A percentile compares a stretch with the other conserved stretches of the same genome.
Conservation (phyloP, 2,113 vertebrate genomes). For the Anas platyrhynchos region DNA sequence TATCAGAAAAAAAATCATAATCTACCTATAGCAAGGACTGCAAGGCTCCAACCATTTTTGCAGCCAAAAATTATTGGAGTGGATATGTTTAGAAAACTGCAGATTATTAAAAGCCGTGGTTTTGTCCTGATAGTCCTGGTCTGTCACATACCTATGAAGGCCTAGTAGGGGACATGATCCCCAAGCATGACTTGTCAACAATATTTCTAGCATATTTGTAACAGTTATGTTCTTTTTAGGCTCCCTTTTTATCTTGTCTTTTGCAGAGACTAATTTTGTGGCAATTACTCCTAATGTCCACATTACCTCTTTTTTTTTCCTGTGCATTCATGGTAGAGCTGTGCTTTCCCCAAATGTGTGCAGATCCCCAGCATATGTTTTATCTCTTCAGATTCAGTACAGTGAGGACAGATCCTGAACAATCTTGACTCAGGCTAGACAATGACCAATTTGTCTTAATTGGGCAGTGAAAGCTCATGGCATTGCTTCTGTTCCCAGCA, state of each 20-base stretch:
- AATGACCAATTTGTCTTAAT: slow-evolving; percentile 23
- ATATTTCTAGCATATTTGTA: not conserved
- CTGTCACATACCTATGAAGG: not conserved
- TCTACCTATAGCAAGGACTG: not conserved
- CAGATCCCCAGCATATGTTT: not conserved
- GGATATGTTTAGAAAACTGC: not conserved
- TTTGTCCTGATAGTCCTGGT: not conserved
- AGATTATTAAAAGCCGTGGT: not conserved
- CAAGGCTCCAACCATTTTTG: not conserved
- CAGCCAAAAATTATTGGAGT: not conserved
- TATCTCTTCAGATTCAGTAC: not conserved
- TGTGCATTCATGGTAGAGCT: not conserved
- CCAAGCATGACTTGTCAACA: not conserved
- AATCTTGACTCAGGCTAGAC: not conserved
- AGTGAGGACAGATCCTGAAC: slow-evolving; percentile 5
- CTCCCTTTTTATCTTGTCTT: not conserved
- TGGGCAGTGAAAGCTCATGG: slow-evolving; percentile 1
- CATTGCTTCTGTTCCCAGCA: slow-evolving; percentile 29
- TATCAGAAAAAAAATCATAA: not conserved
- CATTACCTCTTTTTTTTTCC: not conserved
- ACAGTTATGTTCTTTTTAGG: not conserved
- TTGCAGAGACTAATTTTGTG: not conserved
- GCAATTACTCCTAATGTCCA: not conserved
- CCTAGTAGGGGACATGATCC: not conserved
- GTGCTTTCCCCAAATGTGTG: not conserved